These are phyloP conservation scores for Hippocampus zosterae DNA, from an alignment of 2,113 vertebrate species.

Conservation along the genomic window DNA sequence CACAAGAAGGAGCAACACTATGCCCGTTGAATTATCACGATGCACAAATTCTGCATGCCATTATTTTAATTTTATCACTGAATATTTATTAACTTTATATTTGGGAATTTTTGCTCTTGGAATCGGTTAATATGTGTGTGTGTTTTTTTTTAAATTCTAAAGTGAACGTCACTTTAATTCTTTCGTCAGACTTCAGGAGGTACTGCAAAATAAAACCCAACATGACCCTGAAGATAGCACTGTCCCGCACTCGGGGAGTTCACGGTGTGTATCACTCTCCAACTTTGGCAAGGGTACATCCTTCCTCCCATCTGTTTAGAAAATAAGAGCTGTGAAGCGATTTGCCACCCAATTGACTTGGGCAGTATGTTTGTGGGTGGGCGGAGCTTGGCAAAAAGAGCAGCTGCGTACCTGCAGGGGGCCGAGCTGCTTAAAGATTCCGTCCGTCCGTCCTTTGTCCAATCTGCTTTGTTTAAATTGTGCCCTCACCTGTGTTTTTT, in stretches of 20 bases:
- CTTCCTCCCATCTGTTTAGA: conserved; percentile 69
- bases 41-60: neutral
- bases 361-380: conserved; percentile 23
- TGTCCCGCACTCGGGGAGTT: conserved; percentile 58
- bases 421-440: conserved; percentile 33
- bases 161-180: neutral
- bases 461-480: conserved; percentile 57
- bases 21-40: neutral
- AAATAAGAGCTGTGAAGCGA: conserved; percentile 48
- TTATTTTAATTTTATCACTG: too few species aligned
- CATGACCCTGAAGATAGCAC: conserved; percentile 42
- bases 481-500: conserved; percentile 32
- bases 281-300: conserved; percentile 57
- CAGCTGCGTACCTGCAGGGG: conserved; percentile 39
- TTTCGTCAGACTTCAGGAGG: neutral
- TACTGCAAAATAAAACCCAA: conserved; percentile 41
- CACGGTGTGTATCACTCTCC: conserved; percentile 43
- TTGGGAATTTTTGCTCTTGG: too few species aligned
- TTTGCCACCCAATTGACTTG: conserved; percentile 49
- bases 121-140: too few species aligned
- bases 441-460: conserved; percentile 24
- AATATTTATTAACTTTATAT: too few species aligned
- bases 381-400: conserved; percentile 32
- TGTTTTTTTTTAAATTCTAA: too few species aligned
- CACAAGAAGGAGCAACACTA: neutral